These are phyloP conservation scores for Reinhardtius hippoglossoides DNA, from an alignment of 2,113 vertebrate species.

Conservation along the genomic window DNA sequence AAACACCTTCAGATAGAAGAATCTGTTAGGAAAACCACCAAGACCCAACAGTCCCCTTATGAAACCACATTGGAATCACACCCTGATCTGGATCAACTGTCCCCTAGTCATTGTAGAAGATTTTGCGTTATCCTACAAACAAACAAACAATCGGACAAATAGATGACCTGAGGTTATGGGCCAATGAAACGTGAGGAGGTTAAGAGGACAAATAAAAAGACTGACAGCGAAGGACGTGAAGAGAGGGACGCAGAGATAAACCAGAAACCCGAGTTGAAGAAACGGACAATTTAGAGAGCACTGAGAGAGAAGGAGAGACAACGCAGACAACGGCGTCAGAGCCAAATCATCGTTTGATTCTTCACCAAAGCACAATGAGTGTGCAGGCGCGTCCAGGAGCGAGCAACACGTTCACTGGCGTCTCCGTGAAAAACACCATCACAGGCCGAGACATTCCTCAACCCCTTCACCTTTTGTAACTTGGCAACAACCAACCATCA, in stretches of 20 bases:
- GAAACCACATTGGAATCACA: too few relatives aligned
- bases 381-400: slow-evolving; percentile 29
- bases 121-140: too few relatives aligned
- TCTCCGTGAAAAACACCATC: slow-evolving; percentile 59
- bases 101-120: too few relatives aligned
- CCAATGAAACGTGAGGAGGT: slow-evolving; percentile 1
- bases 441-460: slow-evolving; percentile 62
- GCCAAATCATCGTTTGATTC: slow-evolving; percentile 50
- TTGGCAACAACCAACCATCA: slow-evolving; percentile 65
- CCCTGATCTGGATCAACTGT: too few relatives aligned
- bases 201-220: neutral
- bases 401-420: slow-evolving; percentile 10
- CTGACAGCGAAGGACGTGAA: slow-evolving; percentile 1
- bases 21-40: too few relatives aligned
- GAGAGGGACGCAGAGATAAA: neutral
- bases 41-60: neutral
- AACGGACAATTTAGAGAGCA: slow-evolving; percentile 1
- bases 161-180: too few relatives aligned
- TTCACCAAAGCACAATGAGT: neutral
- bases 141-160: too few relatives aligned
- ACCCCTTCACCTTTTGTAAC: slow-evolving; percentile 74
- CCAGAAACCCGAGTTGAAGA: slow-evolving; percentile 1
- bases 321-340: slow-evolving; percentile 3
- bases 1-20: too few relatives aligned
- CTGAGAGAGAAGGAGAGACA: neutral